A percentile compares a stretch with the other conserved stretches of the same genome.
Evolutionary conservation across 1,140 invertebrate species (phyloP).

Genomic region (Drosophila burlai): DNA sequence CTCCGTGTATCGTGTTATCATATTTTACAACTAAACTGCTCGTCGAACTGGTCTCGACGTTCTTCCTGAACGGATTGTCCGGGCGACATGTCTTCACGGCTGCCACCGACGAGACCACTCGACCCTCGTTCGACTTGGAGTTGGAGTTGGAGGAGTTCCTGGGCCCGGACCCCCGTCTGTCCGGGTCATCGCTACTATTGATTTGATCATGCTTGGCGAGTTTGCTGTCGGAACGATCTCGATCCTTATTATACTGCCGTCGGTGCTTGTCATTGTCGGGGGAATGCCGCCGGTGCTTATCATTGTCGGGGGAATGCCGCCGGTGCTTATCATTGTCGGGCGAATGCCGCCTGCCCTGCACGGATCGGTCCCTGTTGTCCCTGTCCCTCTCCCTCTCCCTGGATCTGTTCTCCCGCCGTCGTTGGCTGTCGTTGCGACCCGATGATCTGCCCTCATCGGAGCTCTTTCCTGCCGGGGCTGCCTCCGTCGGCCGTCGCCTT

Average conservation of each 20-base stretch:
- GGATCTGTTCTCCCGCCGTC: conserved; percentile 50
- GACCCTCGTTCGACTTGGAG: conserved; percentile 39
- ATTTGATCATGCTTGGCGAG: conserved; percentile 37
- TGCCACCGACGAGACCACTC: conserved; percentile 49
- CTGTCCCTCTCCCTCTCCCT: conserved; percentile 27
- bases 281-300: conserved; percentile 32
- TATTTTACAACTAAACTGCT: conserved; percentile 57
- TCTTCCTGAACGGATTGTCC: conserved; percentile 69
- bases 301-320: not conserved
- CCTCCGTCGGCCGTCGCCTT: conserved; percentile 12
- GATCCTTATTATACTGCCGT: conserved; percentile 46
- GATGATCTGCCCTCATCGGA: conserved; percentile 27
- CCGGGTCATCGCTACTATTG: conserved; percentile 44
- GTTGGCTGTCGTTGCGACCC: conserved; percentile 23
- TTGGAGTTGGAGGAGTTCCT: conserved; percentile 25
- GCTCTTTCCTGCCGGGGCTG: conserved; percentile 4
- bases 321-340: no score
- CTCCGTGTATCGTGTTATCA: conserved; percentile 46
- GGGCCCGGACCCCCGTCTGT: conserved; percentile 26
- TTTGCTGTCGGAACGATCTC: conserved; percentile 44
- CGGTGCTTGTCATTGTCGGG: conserved; percentile 26
- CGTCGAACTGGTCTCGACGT: conserved; percentile 47
- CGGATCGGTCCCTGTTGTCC: not conserved
- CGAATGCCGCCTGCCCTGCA: not conserved
- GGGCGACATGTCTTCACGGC: conserved; percentile 53